Evolutionary conservation across 92 coral and sea anemone species (phyloP), one percentile per base, ranked within the genome.

Genomic region (Epizoanthus stellaris): DNA sequence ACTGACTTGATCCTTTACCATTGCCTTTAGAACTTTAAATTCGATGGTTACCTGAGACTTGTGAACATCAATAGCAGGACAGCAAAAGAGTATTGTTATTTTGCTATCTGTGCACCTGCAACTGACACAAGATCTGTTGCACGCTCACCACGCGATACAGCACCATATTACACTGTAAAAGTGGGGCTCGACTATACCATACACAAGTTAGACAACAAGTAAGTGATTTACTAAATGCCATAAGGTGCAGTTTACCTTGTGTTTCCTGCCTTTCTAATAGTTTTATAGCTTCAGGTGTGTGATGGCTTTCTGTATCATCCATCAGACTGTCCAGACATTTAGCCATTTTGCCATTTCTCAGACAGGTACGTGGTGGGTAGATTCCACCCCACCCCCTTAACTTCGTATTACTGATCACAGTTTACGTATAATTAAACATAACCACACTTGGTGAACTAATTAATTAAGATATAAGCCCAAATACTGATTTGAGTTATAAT

Each of bases 91-190:
- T 85, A 87, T 79, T 95, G 95, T n/a, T 92, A 87, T 76, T 94
- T 94, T 88, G 95, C 98, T 2, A 92, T 92, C 19, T 90, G 93
- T 38, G 76, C 95, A 12, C 95, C 95, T 58, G 88, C 89, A 39
- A 85, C 77, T 52, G 85, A 80, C 21, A 76, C 88, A 49, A 84
- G 54, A 3, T 81, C 85, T 64, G 81, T 90, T 25, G 73, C 82
- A 59, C 72, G 89, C 36, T 72, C 98, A 21, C 92, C 92, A 12
- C 76, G 82, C 54, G 95, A 90, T 69, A 53, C 85, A 54, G 85
- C 86, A 17, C 90, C 87, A 21, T 53, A 80, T 73, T 94, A 94
- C 83, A 90, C 86, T 38, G 89, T 95, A 43, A 92, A 92, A 88
- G 81, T 94, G 89, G 92, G 92, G 21, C 88, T 89, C 17, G 92